phyloP scores from a whole-genome alignment of 2,888 invertebrate genomes.

The Heliconius aoede region DNA sequence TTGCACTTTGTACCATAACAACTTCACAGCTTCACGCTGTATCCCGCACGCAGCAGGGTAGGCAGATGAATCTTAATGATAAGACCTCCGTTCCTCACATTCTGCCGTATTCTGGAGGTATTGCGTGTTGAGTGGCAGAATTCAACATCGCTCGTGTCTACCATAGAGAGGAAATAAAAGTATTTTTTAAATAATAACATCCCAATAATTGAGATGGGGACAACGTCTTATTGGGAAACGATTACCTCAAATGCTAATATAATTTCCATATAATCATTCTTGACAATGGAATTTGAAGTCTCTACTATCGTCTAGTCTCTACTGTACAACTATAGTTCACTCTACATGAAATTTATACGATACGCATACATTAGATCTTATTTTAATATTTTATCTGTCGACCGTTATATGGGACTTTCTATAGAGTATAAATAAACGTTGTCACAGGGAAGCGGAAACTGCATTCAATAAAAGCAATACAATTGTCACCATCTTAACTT shows the following conservation, averaged over 20 bases:
- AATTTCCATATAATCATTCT: background rate
- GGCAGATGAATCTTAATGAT: too few species aligned
- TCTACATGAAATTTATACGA: constrained; percentile 14
- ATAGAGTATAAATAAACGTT: constrained; percentile 53
- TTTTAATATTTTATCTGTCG: constrained; percentile 45
- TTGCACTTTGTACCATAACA: too few species aligned
- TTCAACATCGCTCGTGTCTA: too few species aligned
- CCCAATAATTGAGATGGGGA: too few species aligned
- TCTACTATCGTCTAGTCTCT: background rate
- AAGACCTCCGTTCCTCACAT: too few species aligned
- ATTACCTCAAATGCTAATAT: background rate
- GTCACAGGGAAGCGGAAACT: constrained; percentile 54
- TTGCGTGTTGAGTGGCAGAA: too few species aligned
- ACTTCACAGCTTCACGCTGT: too few species aligned
- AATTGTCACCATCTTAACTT: constrained; percentile 66
- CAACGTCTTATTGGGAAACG: too few species aligned
- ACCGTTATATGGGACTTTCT: constrained; percentile 48
- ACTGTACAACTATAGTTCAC: background rate
- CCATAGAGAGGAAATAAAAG: too few species aligned
- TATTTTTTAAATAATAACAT: too few species aligned
- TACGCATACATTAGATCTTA: constrained; percentile 29
- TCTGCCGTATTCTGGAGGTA: too few species aligned
- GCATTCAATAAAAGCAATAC: constrained; percentile 64
- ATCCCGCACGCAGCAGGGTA: too few species aligned
- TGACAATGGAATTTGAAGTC: background rate